Base-by-base conservation (phyloP, 2,797 vertebrate genomes). In the Columba guinea region DNA sequence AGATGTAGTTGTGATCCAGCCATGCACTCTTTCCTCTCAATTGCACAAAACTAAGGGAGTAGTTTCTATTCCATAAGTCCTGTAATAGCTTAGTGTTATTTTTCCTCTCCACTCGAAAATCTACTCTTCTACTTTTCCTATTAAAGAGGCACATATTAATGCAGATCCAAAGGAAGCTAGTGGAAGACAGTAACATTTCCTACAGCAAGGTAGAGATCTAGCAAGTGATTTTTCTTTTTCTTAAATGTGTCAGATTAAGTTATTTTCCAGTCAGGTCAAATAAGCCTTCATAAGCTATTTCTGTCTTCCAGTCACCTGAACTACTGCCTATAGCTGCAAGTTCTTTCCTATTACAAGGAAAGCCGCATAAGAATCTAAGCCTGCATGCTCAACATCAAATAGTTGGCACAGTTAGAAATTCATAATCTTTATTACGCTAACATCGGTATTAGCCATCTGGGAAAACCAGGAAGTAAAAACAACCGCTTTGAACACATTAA, bases 31-130 rank as follows among this genome's bases (percentile, higher is more conserved):
- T 56, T 55, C 28, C 13, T 86, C 32, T 62, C 37, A 39, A 5
- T 11, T 48, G 16, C 2, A 5, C 0, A 0, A 48, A 92, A 89
- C 46, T 73, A 68, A 35, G 15, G 21, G 15, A 41, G 24, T 51
- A 11, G 30, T 30, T 90, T 39, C 27, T 69, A 30, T 28, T 71
- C 46, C 8, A 0, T 6, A 78, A 75, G 14, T 55, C 56, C 48
- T 69, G 6, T 69, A 81, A 63, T 18, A 7, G 16, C 22, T 85
- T 46, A 62, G 30, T n/a, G 21, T 7, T 81, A 14, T 7, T 71
- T 41, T 56, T 63, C 26, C 11, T 76, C n/a, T 59, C 63, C 24
- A 51, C 19, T 20, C 62, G 12, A 75, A 88, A 91, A 15, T 14
- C 0, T 19, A 39, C 18, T 8, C 27, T 77, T 68, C 53, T 44